phyloP scores from a whole-genome alignment of 2,113 vertebrate species.

The Globicephala melas region DNA sequence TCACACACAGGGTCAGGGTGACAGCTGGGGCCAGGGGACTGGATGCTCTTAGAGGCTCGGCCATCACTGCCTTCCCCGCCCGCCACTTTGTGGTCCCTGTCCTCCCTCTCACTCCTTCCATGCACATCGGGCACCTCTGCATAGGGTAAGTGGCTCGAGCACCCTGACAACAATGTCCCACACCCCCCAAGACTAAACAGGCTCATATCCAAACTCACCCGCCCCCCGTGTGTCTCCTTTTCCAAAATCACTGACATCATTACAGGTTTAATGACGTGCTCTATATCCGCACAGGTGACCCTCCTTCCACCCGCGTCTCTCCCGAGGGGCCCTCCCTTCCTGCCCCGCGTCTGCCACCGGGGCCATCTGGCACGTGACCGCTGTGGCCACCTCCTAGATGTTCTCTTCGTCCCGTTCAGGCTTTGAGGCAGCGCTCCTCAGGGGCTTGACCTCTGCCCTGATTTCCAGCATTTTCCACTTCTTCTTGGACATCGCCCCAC shows the following conservation, averaged over 20 bases:
- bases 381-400: neutral
- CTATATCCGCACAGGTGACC: neutral
- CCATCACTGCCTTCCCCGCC: neutral
- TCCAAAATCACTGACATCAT: neutral
- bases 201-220: neutral
- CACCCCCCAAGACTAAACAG: neutral
- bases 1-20: accelerated
- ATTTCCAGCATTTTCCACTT: neutral
- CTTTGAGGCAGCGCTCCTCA: neutral
- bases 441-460: neutral
- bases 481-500: neutral
- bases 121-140: neutral
- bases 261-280: neutral
- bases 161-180: neutral
- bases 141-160: neutral
- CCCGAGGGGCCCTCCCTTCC: accelerated
- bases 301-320: neutral
- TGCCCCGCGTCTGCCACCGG: accelerated
- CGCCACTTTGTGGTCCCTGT: accelerated
- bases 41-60: neutral
- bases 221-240: neutral
- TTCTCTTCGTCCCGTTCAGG: no score
- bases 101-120: neutral
- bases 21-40: neutral
- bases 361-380: neutral